Evolutionary conservation across 2,888 invertebrate genomes (phyloP), one percentile per base, ranked within the genome.

Genomic region (Synanthedon tipuliformis): DNA sequence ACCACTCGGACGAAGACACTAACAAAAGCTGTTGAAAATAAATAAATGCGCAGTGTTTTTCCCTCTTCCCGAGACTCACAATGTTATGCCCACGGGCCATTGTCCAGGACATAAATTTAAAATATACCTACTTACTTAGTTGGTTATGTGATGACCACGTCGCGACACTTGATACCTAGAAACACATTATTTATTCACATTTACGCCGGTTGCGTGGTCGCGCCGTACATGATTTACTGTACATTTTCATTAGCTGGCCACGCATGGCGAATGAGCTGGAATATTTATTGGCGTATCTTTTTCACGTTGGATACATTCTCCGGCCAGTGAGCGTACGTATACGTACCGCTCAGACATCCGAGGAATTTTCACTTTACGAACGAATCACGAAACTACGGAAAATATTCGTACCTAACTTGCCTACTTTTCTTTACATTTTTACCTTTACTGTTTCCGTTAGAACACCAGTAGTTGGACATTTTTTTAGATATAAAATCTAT

Each of bases 291-390:
- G 65, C 59, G 60, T 69, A 71, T 69, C 72, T 72, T 71, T 69
- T 68, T 45, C 45, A 12, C 45, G 45, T 45, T 45, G n/a, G 45
- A 45, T 72, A 68, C 64, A 68, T 67, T 65, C 69, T 66, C 53
- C 64, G 73, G 72, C 70, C 74, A 70, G 68, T 63, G 66, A 69
- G 59, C 54, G 55, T 55, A 53, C 52, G 40, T 16, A 23, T 23
- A 51, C 51, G 50, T 51, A 45, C 64, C 68, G 63, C 65, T 66
- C 65, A 63, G 70, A 63, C 65, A 64, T 65, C 68, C 53, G 53
- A 68, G 72, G 78, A 75, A 81, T 81, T 80, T 78, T 71, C 69
- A 73, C 78, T 78, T 72, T 71, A 68, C 68, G 60, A 66, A 45
- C 69, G 73, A 77, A 78, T 72, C 71, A 68, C 68, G 61, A 66